Evolutionary conservation across 2,797 vertebrate species (phyloP), one percentile per base, ranked within the genome.

Genomic region (Kryptolebias ocellatus): DNA sequence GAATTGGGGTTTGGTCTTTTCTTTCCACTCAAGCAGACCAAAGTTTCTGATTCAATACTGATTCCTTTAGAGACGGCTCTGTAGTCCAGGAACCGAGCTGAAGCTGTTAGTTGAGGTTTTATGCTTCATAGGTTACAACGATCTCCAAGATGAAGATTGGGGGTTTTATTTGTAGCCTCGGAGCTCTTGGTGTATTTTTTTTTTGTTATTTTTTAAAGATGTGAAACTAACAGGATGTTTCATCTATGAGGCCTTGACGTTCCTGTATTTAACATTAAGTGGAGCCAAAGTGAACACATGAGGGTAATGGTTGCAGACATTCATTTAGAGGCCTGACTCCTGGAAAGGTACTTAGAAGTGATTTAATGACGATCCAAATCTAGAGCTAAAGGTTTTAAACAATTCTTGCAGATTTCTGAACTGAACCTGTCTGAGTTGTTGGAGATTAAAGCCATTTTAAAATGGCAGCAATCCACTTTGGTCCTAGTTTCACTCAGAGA

Each of bases 21-120:
- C 65, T 53, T 12, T 42, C 11, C 2, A 12, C 11, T 34, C 31
- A 6, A 6, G 31, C 3, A 29, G 63, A 45, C 68, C 74, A 29
- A 31, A 39, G 67, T 61, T 24, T 24, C 20, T 24, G 20, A 24
- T 29, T 66, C 42, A 66, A 70, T 4, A 63, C 68, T 29, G 54
- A 67, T 52, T 20, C 72, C 60, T 37, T 72, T 14, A 46, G 65
- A 53, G 55, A 47, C 78, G 49, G 62, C 80, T 90, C 85, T 83
- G 83, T 86, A 86, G 88, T 87, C 88, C 65, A 53, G 59, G 20
- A 63, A 0, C 64, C 49, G 73, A 64, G 53, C 76, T 65, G 80
- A 86, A 53, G 66, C 84, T 77, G 76, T 86, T 82, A 83, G 63
- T 81, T n/a, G 58, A 60, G 31, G 76, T 83, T 87, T 79, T 76